Conservation (phyloP, 2,888 invertebrate species). For the Agrochola lota region DNA sequence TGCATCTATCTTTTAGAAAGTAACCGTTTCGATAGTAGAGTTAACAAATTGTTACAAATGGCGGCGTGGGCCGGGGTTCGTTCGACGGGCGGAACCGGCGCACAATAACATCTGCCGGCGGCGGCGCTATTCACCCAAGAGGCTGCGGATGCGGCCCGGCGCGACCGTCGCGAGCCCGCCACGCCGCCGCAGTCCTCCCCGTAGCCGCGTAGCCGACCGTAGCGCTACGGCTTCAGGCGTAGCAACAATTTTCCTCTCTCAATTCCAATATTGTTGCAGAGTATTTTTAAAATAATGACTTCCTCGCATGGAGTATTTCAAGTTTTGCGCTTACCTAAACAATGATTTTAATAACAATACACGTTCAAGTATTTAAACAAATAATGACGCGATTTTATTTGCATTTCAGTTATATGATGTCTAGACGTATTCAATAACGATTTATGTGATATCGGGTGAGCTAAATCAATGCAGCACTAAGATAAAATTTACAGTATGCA, state of each 20-base stretch:
- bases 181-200: constrained; percentile 29
- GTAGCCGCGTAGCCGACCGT: constrained; percentile 30
- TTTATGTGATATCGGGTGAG: constrained; percentile 38
- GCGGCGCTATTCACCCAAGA: constrained; percentile 53
- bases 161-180: constrained; percentile 18
- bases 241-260: constrained; percentile 47
- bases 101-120: constrained; percentile 68
- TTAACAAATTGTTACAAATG: constrained; percentile 82
- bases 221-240: constrained; percentile 48
- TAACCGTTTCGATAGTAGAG: constrained; percentile 63
- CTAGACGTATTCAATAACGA: constrained; percentile 51
- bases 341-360: constrained; percentile 32
- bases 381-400: constrained; percentile 22
- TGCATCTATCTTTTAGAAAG: constrained; percentile 67
- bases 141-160: constrained; percentile 56
- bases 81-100: constrained; percentile 65
- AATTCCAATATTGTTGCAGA: constrained; percentile 50
- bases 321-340: constrained; percentile 30
- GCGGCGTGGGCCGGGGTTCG: constrained; percentile 59
- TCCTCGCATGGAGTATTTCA: constrained; percentile 52
- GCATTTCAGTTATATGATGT: constrained; percentile 26
- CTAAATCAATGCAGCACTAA: constrained; percentile 6
- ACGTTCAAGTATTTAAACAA: constrained; percentile 25
- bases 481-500: constrained; percentile 8
- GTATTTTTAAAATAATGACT: constrained; percentile 66